phyloP scores from a whole-genome alignment of 1,140 invertebrate species.

The Lepidurus arcticus region DNA sequence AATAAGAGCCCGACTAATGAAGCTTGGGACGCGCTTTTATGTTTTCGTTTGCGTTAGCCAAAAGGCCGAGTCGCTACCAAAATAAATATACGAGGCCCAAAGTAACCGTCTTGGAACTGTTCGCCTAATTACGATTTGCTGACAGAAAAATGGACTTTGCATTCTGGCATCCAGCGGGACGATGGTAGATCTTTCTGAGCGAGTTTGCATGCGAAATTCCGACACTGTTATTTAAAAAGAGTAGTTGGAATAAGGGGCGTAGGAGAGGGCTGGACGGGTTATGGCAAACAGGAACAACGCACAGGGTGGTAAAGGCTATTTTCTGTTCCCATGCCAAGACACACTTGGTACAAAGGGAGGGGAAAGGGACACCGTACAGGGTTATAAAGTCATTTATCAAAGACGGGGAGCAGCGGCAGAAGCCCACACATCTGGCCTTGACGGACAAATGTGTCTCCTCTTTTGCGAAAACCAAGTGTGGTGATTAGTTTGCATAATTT shows the following conservation, averaged over 20 bases:
- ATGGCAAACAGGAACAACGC: neutral
- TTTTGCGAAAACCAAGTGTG: neutral
- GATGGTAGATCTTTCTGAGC: no score
- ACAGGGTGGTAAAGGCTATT: neutral
- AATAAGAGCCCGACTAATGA: neutral
- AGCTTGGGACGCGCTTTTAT: neutral
- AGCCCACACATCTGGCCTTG: neutral
- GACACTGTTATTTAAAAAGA: neutral
- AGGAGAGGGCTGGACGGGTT: neutral
- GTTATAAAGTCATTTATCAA: conserved; percentile 20
- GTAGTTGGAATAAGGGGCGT: neutral
- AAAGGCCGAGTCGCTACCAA: conserved; percentile 12
- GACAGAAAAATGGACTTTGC: conserved; percentile 9
- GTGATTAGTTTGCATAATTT: neutral
- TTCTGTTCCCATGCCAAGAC: neutral
- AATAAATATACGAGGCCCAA: neutral
- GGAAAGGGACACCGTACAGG: neutral
- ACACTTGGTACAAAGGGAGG: neutral
- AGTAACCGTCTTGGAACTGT: neutral
- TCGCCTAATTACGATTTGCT: conserved; percentile 21
- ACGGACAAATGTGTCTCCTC: neutral
- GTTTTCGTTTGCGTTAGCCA: conserved; percentile 7
- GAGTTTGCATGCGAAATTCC: neutral
- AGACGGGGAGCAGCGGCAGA: neutral
- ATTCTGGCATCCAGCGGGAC: neutral